Conservation (phyloP, 2,888 invertebrate genomes). For the Agonum fuliginosum region DNA sequence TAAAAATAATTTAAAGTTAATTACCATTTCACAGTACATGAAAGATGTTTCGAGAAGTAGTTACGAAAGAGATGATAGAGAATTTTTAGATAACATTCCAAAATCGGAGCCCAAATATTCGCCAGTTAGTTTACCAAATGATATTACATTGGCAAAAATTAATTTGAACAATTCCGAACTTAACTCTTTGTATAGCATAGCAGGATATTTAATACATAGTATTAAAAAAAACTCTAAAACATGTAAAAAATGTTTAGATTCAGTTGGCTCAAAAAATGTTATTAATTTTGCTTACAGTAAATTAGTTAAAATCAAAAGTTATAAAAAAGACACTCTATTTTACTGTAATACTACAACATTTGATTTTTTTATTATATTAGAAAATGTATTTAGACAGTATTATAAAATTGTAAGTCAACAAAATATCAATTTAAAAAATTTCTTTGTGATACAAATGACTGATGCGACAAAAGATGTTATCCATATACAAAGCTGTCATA, state of each 20-base stretch:
- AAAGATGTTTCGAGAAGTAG: neutral
- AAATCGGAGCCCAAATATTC: neutral
- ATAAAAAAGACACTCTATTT: conserved; percentile 12
- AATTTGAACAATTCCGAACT: conserved; percentile 2
- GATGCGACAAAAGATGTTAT: no score
- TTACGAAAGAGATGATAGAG: conserved; percentile 11
- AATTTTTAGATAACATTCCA: neutral
- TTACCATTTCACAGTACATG: no score
- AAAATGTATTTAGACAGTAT: conserved; percentile 7
- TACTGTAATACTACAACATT: neutral
- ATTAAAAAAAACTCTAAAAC: neutral
- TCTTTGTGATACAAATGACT: no score
- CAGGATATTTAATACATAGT: neutral
- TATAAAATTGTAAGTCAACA: neutral
- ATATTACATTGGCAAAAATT: neutral
- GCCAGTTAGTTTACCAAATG: neutral
- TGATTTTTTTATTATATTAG: neutral
- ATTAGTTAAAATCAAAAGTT: conserved; percentile 4
- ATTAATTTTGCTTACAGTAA: neutral
- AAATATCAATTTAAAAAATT: no score
- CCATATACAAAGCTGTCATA: no score
- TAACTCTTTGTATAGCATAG: conserved; percentile 17
- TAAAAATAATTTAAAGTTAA: no score
- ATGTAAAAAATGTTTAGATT: neutral
- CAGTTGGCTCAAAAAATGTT: neutral